Percentiles rank a stretch among this genome's conserved stretches.
These are phyloP conservation scores for Acrocephalus kingi DNA, from an alignment of 2,113 vertebrate species.

Conservation along the genomic window DNA sequence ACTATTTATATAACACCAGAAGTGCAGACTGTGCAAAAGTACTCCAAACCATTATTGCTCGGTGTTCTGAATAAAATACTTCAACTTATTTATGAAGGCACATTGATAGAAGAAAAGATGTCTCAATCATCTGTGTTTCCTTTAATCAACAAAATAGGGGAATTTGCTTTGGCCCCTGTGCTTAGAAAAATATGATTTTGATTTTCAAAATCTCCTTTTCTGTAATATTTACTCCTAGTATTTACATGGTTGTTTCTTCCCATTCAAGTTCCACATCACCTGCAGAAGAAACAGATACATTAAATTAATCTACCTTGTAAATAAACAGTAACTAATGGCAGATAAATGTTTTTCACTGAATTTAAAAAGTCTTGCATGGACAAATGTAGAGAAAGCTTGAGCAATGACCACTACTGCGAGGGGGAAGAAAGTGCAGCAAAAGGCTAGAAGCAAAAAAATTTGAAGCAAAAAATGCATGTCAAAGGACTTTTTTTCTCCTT, in stretches of 20 bases:
- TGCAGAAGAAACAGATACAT: conserved; percentile 67
- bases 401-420: background rate
- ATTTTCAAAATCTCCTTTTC: conserved; percentile 36
- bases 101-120: conserved; percentile 45
- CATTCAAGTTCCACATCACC: conserved; percentile 98
- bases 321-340: background rate
- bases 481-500: background rate
- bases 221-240: conserved; percentile 6
- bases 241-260: conserved; percentile 98
- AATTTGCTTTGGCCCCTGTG: conserved; percentile 75
- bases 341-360: background rate
- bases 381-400: background rate
- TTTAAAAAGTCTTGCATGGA: background rate
- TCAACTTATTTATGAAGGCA: conserved; percentile 64
- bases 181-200: conserved; percentile 61
- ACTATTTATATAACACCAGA: background rate
- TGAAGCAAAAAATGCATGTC: background rate
- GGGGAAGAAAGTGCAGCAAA: background rate
- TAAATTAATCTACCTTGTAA: background rate
- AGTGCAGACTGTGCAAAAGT: conserved; percentile 50
- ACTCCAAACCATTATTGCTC: background rate
- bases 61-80: conserved; percentile 33
- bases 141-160: conserved; percentile 59
- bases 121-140: background rate
- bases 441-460: background rate